A percentile compares a stretch with the other conserved stretches of the same genome.
Conservation (phyloP, 2,888 invertebrate species). For the Drosophila koepferae region DNA sequence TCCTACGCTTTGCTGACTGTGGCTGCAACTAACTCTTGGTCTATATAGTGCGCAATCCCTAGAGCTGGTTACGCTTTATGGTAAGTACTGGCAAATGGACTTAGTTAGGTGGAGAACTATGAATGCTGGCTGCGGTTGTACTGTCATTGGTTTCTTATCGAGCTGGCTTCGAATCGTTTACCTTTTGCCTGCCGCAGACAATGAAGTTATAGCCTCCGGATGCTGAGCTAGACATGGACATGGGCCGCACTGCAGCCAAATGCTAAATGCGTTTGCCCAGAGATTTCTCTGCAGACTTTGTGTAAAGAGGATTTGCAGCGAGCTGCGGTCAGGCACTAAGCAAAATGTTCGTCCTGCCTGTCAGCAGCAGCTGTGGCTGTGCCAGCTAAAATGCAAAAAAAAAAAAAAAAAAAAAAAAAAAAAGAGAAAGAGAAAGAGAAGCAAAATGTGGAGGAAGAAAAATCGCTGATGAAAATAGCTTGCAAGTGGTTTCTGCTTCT, state of each 20-base stretch:
- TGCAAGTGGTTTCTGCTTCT: constrained; percentile 79
- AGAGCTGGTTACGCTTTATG: constrained; percentile 56
- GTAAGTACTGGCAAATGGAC: constrained; percentile 56
- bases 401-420: too few relatives aligned
- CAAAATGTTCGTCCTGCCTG: constrained; percentile 66
- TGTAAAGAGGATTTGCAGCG: constrained; percentile 13
- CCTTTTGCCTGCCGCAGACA: constrained; percentile 68
- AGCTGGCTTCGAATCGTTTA: constrained; percentile 56
- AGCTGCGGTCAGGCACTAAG: constrained; percentile 66
- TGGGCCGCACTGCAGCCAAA: constrained; percentile 36
- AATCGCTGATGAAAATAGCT: constrained; percentile 77
- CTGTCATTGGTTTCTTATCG: constrained; percentile 48
- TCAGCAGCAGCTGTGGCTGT: constrained; percentile 57
- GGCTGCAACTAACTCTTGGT: background rate
- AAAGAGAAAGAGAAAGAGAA: too few relatives aligned
- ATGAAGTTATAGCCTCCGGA: constrained; percentile 51
- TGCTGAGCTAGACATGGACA: background rate
- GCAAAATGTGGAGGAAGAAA: constrained; percentile 26
- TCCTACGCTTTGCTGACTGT: background rate
- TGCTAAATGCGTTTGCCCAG: constrained; percentile 54
- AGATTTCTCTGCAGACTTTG: constrained; percentile 39
- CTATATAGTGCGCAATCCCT: background rate
- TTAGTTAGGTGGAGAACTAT: constrained; percentile 13
- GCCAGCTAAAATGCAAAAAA: background rate
- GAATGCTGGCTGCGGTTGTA: constrained; percentile 38